Evolutionary conservation across 2,797 vertebrate genomes (phyloP).

Genomic region (Rhynchonycteris naso): DNA sequence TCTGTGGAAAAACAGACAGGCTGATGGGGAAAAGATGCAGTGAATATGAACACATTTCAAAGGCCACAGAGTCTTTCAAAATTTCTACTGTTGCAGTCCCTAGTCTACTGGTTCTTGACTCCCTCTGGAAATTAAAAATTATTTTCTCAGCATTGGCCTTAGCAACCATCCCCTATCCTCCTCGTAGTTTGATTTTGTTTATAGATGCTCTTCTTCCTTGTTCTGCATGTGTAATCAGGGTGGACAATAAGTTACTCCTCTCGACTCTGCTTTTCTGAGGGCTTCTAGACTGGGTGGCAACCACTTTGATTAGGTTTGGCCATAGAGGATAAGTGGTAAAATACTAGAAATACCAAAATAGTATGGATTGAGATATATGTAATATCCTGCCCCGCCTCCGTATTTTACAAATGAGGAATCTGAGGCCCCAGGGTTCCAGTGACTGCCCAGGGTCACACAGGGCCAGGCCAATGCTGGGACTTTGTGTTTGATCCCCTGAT

Average conservation of each 20-base stretch:
- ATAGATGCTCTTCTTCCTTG: background rate
- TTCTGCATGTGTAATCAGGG: background rate
- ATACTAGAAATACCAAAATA: background rate
- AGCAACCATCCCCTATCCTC: background rate
- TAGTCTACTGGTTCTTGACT: background rate
- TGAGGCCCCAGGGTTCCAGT: background rate
- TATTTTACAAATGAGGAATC: background rate
- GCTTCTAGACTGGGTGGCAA: background rate
- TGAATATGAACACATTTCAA: background rate
- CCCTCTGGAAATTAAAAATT: conserved; percentile 1
- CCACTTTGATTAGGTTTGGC: background rate
- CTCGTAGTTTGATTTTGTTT: background rate
- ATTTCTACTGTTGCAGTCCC: background rate
- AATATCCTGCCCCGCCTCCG: background rate
- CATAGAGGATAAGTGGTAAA: background rate
- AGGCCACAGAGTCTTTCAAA: background rate
- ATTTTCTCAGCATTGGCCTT: background rate
- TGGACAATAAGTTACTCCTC: background rate
- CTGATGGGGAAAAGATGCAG: background rate
- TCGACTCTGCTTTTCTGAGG: background rate
- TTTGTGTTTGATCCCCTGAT: background rate
- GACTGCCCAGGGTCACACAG: background rate
- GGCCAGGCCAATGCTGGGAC: background rate
- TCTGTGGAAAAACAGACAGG: background rate
- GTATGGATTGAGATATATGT: background rate